A percentile compares a stretch with the other conserved stretches of the same genome.
Conservation (phyloP, 2,113 vertebrate species). For the Sylvia atricapilla region DNA sequence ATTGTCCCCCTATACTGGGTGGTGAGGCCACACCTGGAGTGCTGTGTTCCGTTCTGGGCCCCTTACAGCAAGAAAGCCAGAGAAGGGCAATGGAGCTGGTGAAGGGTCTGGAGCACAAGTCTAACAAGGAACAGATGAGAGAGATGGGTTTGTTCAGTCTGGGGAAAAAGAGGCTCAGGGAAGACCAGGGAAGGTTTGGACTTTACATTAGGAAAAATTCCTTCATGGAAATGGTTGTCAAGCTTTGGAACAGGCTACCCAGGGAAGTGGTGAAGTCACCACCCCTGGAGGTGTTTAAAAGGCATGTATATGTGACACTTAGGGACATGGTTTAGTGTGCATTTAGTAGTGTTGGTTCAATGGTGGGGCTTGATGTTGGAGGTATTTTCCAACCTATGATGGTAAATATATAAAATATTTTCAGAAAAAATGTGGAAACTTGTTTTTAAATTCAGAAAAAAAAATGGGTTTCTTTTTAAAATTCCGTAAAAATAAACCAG, state of each 20-base stretch:
- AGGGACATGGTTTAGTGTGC: background rate
- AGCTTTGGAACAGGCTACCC: background rate
- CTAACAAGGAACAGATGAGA: background rate
- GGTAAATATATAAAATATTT: background rate
- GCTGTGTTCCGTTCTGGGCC: background rate
- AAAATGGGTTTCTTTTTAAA: background rate
- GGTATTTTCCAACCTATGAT: background rate
- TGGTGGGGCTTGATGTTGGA: background rate
- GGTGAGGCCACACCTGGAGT: accelerated
- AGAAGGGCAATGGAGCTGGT: background rate
- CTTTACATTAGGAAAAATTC: background rate
- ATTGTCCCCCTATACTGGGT: accelerated
- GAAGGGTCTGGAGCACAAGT: background rate
- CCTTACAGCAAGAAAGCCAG: background rate
- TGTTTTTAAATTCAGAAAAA: background rate
- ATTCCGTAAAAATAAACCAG: background rate
- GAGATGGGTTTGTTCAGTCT: background rate
- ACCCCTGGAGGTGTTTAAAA: background rate
- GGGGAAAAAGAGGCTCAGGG: background rate
- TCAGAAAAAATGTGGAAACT: background rate
- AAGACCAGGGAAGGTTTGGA: background rate
- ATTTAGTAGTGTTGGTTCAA: background rate
- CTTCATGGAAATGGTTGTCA: background rate
- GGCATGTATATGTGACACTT: background rate
- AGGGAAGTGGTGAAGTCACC: background rate